Conservation (phyloP, 2,888 invertebrate genomes). For the Scaptomyza reducta region DNA sequence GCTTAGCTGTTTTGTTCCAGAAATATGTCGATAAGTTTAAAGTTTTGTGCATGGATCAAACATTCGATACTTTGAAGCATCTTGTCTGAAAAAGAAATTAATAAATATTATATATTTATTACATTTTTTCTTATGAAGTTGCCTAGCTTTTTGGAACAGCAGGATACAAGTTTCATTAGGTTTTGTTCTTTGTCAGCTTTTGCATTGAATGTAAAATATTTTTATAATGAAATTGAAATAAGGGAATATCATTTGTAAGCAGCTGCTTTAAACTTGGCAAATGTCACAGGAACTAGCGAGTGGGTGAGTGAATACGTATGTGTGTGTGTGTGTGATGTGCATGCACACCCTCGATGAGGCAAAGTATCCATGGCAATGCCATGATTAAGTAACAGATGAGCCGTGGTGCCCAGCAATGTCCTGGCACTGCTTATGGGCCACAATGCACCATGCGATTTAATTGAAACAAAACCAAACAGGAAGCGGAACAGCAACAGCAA, state of each 20-base stretch:
- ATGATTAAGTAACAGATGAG: conserved; percentile 80
- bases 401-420: conserved; percentile 69
- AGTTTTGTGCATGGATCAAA: too few relatives aligned
- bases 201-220: neutral
- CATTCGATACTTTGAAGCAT: too few relatives aligned
- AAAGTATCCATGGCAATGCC: conserved; percentile 75
- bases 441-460: conserved; percentile 75
- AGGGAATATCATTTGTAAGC: conserved; percentile 18
- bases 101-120: too few relatives aligned
- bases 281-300: conserved; percentile 31
- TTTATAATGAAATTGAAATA: conserved; percentile 1
- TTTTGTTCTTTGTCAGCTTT: neutral
- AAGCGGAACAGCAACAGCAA: conserved; percentile 51
- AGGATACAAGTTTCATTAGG: too few relatives aligned
- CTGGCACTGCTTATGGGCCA: conserved; percentile 53
- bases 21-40: too few relatives aligned
- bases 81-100: too few relatives aligned
- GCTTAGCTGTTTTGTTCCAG: too few relatives aligned
- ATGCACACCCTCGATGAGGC: conserved; percentile 38
- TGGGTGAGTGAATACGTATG: conserved; percentile 11
- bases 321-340: conserved; percentile 5
- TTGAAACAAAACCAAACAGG: conserved; percentile 78
- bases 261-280: conserved; percentile 40
- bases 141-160: too few relatives aligned
- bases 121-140: too few relatives aligned